Evolutionary conservation across 1,140 invertebrate genomes (phyloP).

Genomic region (Palaemon carinicauda): DNA sequence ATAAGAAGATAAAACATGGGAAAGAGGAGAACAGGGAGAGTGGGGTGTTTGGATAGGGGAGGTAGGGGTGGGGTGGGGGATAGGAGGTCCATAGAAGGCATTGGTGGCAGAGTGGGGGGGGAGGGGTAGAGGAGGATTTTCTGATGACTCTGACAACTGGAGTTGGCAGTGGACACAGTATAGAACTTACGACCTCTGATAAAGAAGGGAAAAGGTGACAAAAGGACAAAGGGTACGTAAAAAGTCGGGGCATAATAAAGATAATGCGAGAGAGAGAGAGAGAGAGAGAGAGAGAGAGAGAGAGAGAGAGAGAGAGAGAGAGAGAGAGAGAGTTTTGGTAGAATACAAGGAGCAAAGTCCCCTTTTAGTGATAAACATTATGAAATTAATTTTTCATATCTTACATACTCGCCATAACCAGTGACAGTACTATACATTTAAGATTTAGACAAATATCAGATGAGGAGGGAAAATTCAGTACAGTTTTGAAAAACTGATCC

Average conservation of each 20-base stretch:
- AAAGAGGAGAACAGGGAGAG: not conserved
- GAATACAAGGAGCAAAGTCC: not conserved
- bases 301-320: not conserved
- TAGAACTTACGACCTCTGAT: too few species aligned
- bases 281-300: not conserved
- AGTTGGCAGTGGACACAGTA: not conserved
- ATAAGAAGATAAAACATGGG: not conserved
- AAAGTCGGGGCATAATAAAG: not conserved
- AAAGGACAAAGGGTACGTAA: not conserved
- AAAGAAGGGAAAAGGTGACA: not conserved
- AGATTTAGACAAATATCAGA: too few species aligned
- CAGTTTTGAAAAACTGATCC: too few species aligned
- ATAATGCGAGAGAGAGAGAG: not conserved
- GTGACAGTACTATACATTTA: too few species aligned
- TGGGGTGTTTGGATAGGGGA: not conserved
- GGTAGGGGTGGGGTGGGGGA: not conserved
- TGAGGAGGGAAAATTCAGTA: too few species aligned
- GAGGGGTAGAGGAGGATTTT: not conserved
- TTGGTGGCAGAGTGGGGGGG: not conserved
- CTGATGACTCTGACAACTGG: not conserved
- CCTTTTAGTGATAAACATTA: too few species aligned
- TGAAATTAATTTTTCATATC: too few species aligned
- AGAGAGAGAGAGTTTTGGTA: not conserved
- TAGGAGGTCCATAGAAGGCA: not conserved
- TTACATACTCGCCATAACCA: too few species aligned